Base-by-base conservation (phyloP, 2,113 vertebrate genomes). In the Bujurquina vittata region DNA sequence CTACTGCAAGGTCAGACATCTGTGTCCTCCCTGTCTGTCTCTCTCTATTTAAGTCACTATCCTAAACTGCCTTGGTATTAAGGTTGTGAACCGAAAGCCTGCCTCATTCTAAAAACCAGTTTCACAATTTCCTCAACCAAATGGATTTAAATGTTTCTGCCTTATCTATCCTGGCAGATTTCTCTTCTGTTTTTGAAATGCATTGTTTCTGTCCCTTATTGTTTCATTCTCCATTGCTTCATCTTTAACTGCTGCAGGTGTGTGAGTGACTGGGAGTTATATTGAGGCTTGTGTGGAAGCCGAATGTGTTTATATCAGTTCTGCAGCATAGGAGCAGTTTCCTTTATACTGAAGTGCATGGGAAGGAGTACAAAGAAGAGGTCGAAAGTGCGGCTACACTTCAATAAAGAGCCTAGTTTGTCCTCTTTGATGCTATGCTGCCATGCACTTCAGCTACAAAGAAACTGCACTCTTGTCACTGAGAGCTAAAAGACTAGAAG, bases 1-100 rank as follows among this genome's bases (percentile, higher is more conserved):
- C 89, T 88, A 89, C 92, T 91, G 92, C 93, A 94, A 94, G 94
- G 94, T 93, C 89, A 92, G 93, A 92, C 91, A 91, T 92, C 92
- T 93, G 88, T 85, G 85, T 87, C 89, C 91, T 90, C 85, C 86
- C 88, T 86, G 77, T 90, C 91, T 88, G 84, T 91, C 87, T 93
- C 87, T 83, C 86, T 89, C 86, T 85, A 84, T 93, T 89, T 86
- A 90, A 93, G 77, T 91, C 88, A 84, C 87, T 83, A 65, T 88
- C 86, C 90, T 81, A 82, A 89, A 87, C 69, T 55, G 77, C 88
- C 83, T 83, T 55, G 61, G 76, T 87, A 81, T 87, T 84, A 77
- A 82, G 78, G 80, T 69, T 89, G 79, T 59, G 77, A 91, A 86
- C 67, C 63, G 52, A 89, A 72, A 84, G 63, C 65, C 73, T 63